A percentile compares a stretch with the other conserved stretches of the same genome.
These are phyloP conservation scores for Phytoseiulus persimilis DNA, from an alignment of 2,888 invertebrate species.

Conservation along the genomic window DNA sequence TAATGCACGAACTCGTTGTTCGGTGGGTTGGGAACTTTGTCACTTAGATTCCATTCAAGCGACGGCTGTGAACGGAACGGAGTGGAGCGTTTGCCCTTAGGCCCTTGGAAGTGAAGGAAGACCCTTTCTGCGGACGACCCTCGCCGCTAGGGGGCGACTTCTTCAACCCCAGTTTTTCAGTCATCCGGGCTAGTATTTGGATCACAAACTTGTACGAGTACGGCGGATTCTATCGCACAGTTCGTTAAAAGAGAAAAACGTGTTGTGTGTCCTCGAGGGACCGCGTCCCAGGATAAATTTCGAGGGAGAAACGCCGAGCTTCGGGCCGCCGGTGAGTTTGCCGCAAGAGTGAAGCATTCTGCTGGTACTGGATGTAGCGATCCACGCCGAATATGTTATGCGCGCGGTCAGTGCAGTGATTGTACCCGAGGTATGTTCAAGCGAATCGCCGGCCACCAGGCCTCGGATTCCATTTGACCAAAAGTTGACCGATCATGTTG, in stretches of 20 bases:
- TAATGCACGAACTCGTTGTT: neutral
- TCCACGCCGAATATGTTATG: neutral
- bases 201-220: neutral
- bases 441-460: too few relatives aligned
- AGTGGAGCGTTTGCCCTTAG: neutral
- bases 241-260: neutral
- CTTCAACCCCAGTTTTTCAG: neutral
- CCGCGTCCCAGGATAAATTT: neutral
- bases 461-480: too few relatives aligned
- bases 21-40: neutral
- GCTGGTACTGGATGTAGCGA: neutral
- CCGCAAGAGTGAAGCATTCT: neutral
- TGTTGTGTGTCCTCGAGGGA: neutral
- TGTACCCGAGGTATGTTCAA: too few relatives aligned
- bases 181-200: neutral
- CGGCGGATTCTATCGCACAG: neutral
- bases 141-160: neutral
- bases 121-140: neutral
- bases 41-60: neutral
- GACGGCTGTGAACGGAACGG: neutral
- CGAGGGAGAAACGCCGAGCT: neutral
- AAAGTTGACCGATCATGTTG: too few relatives aligned
- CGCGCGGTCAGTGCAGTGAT: neutral
- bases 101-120: conserved; percentile 5
- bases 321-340: neutral